Evolutionary conservation across 1,140 invertebrate species (phyloP).

Genomic region (Orussus abietinus): DNA sequence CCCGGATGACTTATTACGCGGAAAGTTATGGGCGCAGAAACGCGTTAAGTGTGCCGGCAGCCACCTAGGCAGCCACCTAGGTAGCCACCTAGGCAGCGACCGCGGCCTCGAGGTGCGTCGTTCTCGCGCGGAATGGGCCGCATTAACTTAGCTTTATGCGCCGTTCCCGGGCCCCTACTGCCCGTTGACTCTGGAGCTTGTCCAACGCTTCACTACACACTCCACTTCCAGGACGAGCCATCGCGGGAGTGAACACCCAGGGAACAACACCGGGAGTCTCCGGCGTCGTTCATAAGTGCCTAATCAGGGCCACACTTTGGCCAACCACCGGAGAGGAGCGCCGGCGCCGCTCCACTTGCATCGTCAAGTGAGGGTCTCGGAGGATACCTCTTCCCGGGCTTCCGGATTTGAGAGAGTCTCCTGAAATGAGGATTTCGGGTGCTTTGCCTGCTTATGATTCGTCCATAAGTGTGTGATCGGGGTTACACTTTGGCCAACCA

Average conservation of each 20-base stretch:
- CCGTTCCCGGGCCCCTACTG: not conserved
- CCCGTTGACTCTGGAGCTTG: not conserved
- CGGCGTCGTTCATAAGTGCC: not conserved
- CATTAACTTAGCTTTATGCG: conserved; percentile 1
- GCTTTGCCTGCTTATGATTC: not conserved
- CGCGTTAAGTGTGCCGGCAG: conserved; percentile 20
- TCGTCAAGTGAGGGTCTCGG: not conserved
- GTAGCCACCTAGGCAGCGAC: conserved; percentile 2
- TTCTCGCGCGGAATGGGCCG: conserved; percentile 1
- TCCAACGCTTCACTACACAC: conserved; percentile 1
- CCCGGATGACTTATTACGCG: conserved; percentile 26
- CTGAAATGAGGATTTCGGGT: not conserved
- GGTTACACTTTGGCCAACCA: not conserved
- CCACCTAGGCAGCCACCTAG: conserved; percentile 6
- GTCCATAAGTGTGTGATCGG: not conserved
- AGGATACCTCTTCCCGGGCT: not conserved
- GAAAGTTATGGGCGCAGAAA: conserved; percentile 25
- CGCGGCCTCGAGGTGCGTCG: not conserved
- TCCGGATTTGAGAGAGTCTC: not conserved
- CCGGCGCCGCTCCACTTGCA: not conserved
- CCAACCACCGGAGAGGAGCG: not conserved
- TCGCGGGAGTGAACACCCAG: not conserved
- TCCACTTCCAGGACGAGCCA: not conserved
- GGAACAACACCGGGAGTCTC: not conserved
- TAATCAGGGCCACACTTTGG: not conserved